phyloP scores from a whole-genome alignment of 2,113 vertebrate genomes.

The Struthio camelus region DNA sequence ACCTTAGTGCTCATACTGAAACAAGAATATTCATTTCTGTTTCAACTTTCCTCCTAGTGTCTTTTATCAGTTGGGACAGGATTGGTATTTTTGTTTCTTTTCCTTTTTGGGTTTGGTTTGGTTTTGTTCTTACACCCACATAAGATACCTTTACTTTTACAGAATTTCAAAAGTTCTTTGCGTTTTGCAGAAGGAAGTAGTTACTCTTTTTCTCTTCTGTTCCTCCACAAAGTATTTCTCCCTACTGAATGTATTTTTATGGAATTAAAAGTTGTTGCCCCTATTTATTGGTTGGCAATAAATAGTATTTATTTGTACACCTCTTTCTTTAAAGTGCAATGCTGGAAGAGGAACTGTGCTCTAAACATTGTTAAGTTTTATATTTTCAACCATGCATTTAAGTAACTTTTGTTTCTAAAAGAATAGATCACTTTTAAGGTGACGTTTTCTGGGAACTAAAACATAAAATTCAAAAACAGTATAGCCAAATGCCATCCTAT shows the following conservation, averaged over 20 bases:
- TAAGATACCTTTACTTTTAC: neutral
- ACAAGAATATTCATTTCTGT: neutral
- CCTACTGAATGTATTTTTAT: neutral
- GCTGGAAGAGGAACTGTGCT: constrained; percentile 60
- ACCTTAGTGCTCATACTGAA: neutral
- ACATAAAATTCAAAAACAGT: neutral
- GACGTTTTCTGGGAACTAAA: constrained; percentile 21
- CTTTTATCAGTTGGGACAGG: constrained; percentile 22
- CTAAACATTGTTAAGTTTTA: constrained; percentile 42
- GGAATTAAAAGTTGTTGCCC: constrained; percentile 5
- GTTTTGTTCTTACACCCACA: neutral
- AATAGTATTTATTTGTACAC: constrained; percentile 12
- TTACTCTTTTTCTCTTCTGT: neutral
- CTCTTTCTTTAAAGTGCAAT: constrained; percentile 48
- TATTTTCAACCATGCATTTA: constrained; percentile 24
- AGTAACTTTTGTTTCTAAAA: constrained; percentile 9
- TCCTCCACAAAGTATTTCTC: neutral
- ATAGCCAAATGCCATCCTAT: neutral
- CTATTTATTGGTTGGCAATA: constrained; percentile 20
- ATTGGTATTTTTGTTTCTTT: neutral
- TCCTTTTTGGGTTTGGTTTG: constrained; percentile 21
- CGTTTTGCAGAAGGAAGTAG: neutral
- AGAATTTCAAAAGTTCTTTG: neutral
- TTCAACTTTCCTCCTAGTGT: constrained; percentile 28
- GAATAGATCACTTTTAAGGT: neutral